These are phyloP conservation scores for Candidula unifasciata DNA, from an alignment of 2,888 invertebrate species.

Conservation along the genomic window DNA sequence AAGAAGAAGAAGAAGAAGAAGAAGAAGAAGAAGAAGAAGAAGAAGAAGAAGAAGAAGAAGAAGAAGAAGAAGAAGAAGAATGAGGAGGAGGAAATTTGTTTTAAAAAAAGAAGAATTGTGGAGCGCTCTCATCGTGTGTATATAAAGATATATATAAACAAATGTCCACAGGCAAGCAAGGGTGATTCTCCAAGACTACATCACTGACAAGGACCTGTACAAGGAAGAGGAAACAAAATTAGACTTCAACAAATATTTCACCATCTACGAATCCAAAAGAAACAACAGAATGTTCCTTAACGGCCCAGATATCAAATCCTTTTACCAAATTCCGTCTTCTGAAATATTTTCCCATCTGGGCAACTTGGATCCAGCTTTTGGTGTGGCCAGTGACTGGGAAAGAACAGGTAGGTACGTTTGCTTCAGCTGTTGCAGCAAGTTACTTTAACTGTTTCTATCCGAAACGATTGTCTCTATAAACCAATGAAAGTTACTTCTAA, in stretches of 20 bases:
- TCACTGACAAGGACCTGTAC: slow-evolving; percentile 52
- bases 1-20: too few species aligned
- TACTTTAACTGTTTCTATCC: too few species aligned
- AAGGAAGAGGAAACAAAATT: slow-evolving; percentile 55
- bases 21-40: too few species aligned
- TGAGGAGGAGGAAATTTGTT: background rate
- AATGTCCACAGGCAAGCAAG: slow-evolving; percentile 44
- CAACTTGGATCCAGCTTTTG: slow-evolving; percentile 49
- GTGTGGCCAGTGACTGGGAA: slow-evolving; percentile 51
- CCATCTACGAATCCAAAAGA: slow-evolving; percentile 44
- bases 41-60: too few species aligned
- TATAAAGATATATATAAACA: background rate
- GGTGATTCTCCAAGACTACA: slow-evolving; percentile 39
- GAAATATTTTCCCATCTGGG: slow-evolving; percentile 39
- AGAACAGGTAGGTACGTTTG: slow-evolving; percentile 42
- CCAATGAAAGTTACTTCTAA: too few species aligned
- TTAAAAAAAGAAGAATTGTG: background rate
- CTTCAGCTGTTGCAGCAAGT: too few species aligned
- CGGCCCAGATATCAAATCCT: slow-evolving; percentile 56
- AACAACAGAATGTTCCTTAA: slow-evolving; percentile 56
- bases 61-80: too few species aligned
- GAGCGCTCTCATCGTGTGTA: background rate
- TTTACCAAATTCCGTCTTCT: slow-evolving; percentile 49
- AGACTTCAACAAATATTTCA: slow-evolving; percentile 50
- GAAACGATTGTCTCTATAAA: too few species aligned